Evolutionary conservation across 1,140 invertebrate genomes (phyloP).

Genomic region (Himalopsyche phryganea): DNA sequence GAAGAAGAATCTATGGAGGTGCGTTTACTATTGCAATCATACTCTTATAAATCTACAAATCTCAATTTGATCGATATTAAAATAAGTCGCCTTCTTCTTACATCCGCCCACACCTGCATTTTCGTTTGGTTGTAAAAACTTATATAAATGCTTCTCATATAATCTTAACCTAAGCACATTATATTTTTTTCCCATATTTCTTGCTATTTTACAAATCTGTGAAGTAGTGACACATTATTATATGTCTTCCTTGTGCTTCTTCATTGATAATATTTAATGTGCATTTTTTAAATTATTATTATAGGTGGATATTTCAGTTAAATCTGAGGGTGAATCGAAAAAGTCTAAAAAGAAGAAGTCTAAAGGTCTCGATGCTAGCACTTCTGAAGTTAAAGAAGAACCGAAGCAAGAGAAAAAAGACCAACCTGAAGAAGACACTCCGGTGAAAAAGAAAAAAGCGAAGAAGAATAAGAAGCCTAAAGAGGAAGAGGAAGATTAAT

Average conservation of each 20-base stretch:
- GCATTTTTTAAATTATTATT: too few relatives aligned
- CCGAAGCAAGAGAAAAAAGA: background rate
- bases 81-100: background rate
- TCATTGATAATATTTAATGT: too few relatives aligned
- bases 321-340: slow-evolving; percentile 14
- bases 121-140: background rate
- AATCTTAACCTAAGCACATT: background rate
- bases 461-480: slow-evolving; percentile 17
- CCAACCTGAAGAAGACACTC: background rate
- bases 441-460: slow-evolving; percentile 17
- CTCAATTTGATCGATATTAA: background rate
- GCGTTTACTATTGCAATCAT: too few relatives aligned
- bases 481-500: background rate
- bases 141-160: background rate
- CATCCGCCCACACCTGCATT: background rate
- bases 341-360: slow-evolving; percentile 18
- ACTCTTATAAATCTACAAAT: slow-evolving; percentile 5
- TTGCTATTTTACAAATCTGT: too few relatives aligned
- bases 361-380: background rate
- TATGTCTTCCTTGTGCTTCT: too few relatives aligned
- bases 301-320: slow-evolving; percentile 3
- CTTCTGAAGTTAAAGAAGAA: slow-evolving; percentile 1
- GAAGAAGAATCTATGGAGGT: slow-evolving; percentile 6
- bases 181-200: background rate
- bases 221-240: too few relatives aligned